A percentile compares a stretch with the other conserved stretches of the same genome.
Conservation (phyloP, 2,888 invertebrate genomes). For the Tortrix viridana region DNA sequence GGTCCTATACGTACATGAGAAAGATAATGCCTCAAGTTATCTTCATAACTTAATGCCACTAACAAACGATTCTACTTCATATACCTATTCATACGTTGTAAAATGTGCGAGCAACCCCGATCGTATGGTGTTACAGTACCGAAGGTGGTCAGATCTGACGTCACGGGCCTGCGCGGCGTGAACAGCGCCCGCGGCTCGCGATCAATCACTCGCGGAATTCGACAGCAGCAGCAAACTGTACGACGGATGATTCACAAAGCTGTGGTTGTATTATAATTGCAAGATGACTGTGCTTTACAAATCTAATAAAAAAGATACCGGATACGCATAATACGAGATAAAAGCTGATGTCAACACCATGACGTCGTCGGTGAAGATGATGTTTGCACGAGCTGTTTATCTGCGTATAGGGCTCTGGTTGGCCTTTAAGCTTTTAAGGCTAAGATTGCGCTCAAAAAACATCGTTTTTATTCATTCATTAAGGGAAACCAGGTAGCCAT, state of each 20-base stretch:
- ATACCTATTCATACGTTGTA: too few species aligned
- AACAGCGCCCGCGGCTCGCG: neutral
- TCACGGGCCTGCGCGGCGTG: neutral
- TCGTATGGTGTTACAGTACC: too few species aligned
- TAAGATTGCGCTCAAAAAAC: neutral
- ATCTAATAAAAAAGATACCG: constrained; percentile 53
- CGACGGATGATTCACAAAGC: constrained; percentile 33
- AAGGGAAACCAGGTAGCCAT: too few species aligned
- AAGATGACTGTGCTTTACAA: constrained; percentile 34
- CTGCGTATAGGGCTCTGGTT: neutral
- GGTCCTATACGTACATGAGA: too few species aligned
- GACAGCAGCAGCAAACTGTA: constrained; percentile 19
- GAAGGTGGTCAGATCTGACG: too few species aligned
- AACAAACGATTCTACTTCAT: too few species aligned
- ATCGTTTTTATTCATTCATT: neutral
- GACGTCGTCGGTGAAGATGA: constrained; percentile 56
- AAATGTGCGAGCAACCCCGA: too few species aligned
- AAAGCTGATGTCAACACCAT: constrained; percentile 76
- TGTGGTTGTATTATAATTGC: constrained; percentile 37
- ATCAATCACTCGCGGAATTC: constrained; percentile 1
- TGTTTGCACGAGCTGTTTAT: constrained; percentile 7
- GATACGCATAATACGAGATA: constrained; percentile 56
- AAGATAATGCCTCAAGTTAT: too few species aligned
- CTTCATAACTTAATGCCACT: too few species aligned
- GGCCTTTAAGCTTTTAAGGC: constrained; percentile 2